Base-by-base conservation (phyloP, 2,797 vertebrate genomes). In the Carcharodon carcharias region DNA sequence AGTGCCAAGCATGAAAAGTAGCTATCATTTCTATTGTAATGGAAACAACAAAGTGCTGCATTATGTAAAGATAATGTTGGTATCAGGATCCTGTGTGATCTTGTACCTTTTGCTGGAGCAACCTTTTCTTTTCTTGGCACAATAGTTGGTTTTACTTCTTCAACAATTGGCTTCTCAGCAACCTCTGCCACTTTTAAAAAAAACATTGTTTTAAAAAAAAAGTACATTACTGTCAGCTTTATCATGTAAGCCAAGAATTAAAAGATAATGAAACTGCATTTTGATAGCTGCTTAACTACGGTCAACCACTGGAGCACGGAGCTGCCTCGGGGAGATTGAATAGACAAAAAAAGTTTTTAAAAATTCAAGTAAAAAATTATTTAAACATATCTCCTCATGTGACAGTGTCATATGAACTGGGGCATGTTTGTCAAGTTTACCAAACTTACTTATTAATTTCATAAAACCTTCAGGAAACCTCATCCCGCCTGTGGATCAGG, bases 171-270 rank as follows among this genome's bases (percentile, higher is more conserved):
- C 97, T 97, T 98, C 97, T 97, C 98, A 97, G 97, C 97, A 96
- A 98, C 97, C 73, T 97, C 97, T 11, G 98, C 98, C 96, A 98
- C 98, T 98, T 98, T 97, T 98, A 98, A 98, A 96, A 73, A 73
- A 71, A 77, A 11, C 28, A 56, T 21, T 6, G 14, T 95, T 95
- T 95, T 58, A 77, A 95, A 77, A 95, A 50, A 71, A 50, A 71
- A 58, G 50, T 18, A 95, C 3, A 9, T 11, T 18, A 56, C 14
- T 21, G 18, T 56, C 69, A 35, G 31, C 77, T 95, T 73, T 95
- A 54, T 73, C 69, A 56, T 73, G 73, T 31, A 95, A 77, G 11
- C 28, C 11, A 56, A 2, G 2, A 16, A 35, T 71, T 5, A 77
- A 28, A 2, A 50, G 26, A 54, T 73, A 77, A 7, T 14, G 23